Conservation (phyloP, 2,113 vertebrate genomes). For the Notothenia rossii region DNA sequence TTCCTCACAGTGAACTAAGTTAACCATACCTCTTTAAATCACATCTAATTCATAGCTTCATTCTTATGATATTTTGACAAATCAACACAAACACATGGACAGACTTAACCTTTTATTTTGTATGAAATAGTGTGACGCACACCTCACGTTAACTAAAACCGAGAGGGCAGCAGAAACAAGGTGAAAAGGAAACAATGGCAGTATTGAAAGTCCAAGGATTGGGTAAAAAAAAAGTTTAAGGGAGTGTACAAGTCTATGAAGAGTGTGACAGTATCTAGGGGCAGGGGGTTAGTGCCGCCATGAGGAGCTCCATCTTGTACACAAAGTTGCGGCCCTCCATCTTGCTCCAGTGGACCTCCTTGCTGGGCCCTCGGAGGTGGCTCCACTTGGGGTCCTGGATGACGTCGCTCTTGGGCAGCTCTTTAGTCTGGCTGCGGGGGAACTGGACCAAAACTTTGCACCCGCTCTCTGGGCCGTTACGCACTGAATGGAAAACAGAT, state of each 20-base stretch:
- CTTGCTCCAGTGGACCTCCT: slow-evolving; percentile 95
- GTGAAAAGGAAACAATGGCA: background rate
- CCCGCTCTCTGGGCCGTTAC: slow-evolving; percentile 95
- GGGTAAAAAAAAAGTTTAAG: background rate
- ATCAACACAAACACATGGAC: background rate
- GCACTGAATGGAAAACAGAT: slow-evolving; percentile 82
- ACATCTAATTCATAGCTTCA: background rate
- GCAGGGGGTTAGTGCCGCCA: slow-evolving; percentile 94
- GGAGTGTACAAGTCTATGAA: background rate
- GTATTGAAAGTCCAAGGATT: slow-evolving; percentile 8
- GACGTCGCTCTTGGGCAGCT: slow-evolving; percentile 92
- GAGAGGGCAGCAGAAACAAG: slow-evolving; percentile 2
- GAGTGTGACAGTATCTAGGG: slow-evolving; percentile 50
- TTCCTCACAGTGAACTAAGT: background rate
- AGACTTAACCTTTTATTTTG: slow-evolving; percentile 14
- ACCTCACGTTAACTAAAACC: background rate
- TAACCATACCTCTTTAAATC: background rate
- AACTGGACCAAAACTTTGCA: slow-evolving; percentile 97
- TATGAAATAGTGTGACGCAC: slow-evolving; percentile 4
- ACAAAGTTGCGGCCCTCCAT: slow-evolving; percentile 99
- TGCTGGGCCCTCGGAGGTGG: slow-evolving; percentile 92
- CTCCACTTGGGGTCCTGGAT: slow-evolving; percentile 95
- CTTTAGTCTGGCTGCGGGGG: slow-evolving; percentile 92
- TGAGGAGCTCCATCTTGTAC: slow-evolving; percentile 98
- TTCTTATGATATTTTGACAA: background rate